Evolutionary conservation across 2,888 invertebrate genomes (phyloP).

Genomic region (Scaptomyza polygonia): DNA sequence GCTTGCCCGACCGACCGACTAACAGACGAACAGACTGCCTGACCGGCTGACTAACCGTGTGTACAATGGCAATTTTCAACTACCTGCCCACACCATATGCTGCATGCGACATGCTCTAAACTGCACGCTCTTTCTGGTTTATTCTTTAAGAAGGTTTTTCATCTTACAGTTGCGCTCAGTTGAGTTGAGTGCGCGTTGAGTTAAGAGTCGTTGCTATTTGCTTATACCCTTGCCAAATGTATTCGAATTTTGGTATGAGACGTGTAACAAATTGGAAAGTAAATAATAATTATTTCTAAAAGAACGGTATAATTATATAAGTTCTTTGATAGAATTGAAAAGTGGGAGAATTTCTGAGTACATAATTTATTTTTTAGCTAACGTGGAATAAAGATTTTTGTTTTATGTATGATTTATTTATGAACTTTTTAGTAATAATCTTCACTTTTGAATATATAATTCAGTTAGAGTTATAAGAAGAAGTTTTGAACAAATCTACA

Average conservation of each 20-base stretch:
- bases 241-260: neutral
- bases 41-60: constrained; percentile 21
- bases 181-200: constrained; percentile 11
- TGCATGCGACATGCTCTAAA: constrained; percentile 44
- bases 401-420: too few relatives aligned
- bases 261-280: neutral
- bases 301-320: too few relatives aligned
- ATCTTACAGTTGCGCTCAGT: constrained; percentile 28
- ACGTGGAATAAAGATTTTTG: too few relatives aligned
- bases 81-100: constrained; percentile 56
- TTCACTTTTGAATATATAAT: too few relatives aligned
- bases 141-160: constrained; percentile 40
- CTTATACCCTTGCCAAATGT: neutral
- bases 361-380: too few relatives aligned
- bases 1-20: constrained; percentile 19
- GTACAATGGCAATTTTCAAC: constrained; percentile 29
- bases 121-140: constrained; percentile 24
- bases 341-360: too few relatives aligned
- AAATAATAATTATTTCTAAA: too few relatives aligned
- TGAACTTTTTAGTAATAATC: too few relatives aligned
- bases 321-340: too few relatives aligned
- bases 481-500: too few relatives aligned
- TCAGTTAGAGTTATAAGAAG: too few relatives aligned
- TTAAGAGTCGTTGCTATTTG: constrained; percentile 11
- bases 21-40: constrained; percentile 10